Conservation (phyloP, 30 jellyfish, hydroid and myxozoan genomes). For the Hydractinia echinata region DNA sequence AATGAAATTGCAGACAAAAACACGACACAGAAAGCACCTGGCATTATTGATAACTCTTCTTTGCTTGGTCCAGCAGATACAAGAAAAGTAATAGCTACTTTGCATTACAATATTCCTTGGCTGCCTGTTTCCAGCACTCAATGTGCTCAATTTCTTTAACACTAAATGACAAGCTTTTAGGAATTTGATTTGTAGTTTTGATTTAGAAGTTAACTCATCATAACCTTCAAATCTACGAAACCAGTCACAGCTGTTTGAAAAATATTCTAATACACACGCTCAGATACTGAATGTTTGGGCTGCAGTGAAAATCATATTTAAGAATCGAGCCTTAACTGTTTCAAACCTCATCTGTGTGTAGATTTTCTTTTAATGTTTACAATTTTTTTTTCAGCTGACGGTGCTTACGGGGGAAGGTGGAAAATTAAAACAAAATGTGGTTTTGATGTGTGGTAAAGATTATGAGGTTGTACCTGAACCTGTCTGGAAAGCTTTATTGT, state of each 20-base stretch:
- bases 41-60: slow-evolving; percentile 53
- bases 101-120: background rate
- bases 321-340: background rate
- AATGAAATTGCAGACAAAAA: slow-evolving; percentile 36
- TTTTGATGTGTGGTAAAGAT: slow-evolving; percentile 51
- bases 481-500: slow-evolving; percentile 77
- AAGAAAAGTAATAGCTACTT: slow-evolving; percentile 39
- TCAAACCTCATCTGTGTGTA: background rate
- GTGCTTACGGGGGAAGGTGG: slow-evolving; percentile 97
- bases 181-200: no score
- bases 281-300: no score
- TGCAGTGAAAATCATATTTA: no score
- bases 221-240: no score
- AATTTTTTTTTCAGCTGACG: slow-evolving; percentile 18
- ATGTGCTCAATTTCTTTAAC: no score
- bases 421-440: slow-evolving; percentile 37
- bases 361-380: background rate
- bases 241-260: no score
- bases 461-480: slow-evolving; percentile 81
- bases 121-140: no score
- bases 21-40: slow-evolving; percentile 49
- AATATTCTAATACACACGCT: no score
- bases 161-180: no score
- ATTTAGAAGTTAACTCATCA: no score
- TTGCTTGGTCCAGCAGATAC: slow-evolving; percentile 51